Evolutionary conservation across 2,888 invertebrate genomes (phyloP).

Genomic region (Coelinius sp.): DNA sequence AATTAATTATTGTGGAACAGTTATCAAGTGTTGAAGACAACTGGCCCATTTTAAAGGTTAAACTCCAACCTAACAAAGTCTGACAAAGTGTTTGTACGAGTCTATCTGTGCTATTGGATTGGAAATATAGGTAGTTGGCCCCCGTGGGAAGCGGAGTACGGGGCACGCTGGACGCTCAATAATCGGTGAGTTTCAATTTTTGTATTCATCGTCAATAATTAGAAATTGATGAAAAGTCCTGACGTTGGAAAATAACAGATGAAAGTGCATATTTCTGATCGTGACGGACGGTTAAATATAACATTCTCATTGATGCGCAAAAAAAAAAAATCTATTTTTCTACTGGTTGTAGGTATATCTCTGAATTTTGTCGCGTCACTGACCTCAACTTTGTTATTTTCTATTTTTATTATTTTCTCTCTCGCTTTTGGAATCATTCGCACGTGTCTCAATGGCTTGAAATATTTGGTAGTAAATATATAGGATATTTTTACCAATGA

Average conservation of each 20-base stretch:
- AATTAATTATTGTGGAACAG: not conserved
- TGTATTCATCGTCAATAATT: slow-evolving; percentile 5
- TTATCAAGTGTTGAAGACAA: not conserved
- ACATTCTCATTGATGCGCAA: slow-evolving; percentile 16
- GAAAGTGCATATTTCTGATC: slow-evolving; percentile 2
- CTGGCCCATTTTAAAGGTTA: not conserved
- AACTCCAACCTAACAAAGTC: not conserved
- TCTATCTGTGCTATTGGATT: slow-evolving; percentile 49
- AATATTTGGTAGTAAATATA: not conserved
- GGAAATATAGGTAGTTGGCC: slow-evolving; percentile 50
- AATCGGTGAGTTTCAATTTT: slow-evolving; percentile 51
- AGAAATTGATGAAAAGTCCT: not conserved
- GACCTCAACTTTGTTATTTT: not conserved
- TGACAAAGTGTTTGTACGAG: slow-evolving; percentile 22
- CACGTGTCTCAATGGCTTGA: not conserved
- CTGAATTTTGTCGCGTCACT: slow-evolving; percentile 15
- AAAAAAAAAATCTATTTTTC: no score
- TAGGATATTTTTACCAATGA: slow-evolving; percentile 19
- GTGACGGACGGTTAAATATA: not conserved
- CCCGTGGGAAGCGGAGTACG: slow-evolving; percentile 52
- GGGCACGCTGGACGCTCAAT: slow-evolving; percentile 42
- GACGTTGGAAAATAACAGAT: not conserved
- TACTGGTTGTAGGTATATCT: not conserved
- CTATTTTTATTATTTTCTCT: not conserved
- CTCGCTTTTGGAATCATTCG: not conserved